A percentile compares a stretch with the other conserved stretches of the same genome.
phyloP scores from a whole-genome alignment of 2,113 vertebrate genomes.

The Candoia aspera region DNA sequence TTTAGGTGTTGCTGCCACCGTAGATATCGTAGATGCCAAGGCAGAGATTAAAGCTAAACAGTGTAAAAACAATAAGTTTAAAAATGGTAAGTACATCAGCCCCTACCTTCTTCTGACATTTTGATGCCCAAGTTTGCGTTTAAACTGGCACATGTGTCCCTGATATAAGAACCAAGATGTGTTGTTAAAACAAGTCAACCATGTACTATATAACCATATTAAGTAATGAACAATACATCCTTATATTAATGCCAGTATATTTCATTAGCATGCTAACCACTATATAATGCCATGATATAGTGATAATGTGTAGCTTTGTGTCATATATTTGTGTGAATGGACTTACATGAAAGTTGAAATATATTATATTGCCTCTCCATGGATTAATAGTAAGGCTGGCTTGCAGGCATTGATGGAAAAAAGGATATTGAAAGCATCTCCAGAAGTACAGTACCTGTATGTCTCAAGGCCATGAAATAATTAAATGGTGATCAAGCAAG shows the following conservation, averaged over 20 bases:
- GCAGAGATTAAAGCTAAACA: rapidly evolving
- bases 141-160: not conserved
- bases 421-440: not conserved
- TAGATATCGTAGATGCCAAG: rapidly evolving
- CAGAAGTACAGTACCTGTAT: not conserved
- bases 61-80: constrained; percentile 40
- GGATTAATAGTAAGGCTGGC: not conserved
- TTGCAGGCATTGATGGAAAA: not conserved
- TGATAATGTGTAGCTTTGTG: not conserved
- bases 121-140: not conserved
- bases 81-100: constrained; percentile 55
- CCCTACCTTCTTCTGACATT: not conserved
- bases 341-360: not conserved
- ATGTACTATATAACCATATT: not conserved
- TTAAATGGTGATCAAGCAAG: not conserved
- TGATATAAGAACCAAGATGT: not conserved
- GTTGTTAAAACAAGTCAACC: not conserved
- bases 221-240: not conserved
- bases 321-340: not conserved
- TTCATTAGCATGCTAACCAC: not conserved
- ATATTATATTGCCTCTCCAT: not conserved
- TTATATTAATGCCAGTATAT: not conserved
- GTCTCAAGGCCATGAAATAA: not conserved
- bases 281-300: not conserved
- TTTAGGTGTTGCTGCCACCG: not conserved